A percentile compares a stretch with the other conserved stretches of the same genome.
phyloP scores from a whole-genome alignment of 2,888 invertebrate genomes.

The Drosophila paramelanica region DNA sequence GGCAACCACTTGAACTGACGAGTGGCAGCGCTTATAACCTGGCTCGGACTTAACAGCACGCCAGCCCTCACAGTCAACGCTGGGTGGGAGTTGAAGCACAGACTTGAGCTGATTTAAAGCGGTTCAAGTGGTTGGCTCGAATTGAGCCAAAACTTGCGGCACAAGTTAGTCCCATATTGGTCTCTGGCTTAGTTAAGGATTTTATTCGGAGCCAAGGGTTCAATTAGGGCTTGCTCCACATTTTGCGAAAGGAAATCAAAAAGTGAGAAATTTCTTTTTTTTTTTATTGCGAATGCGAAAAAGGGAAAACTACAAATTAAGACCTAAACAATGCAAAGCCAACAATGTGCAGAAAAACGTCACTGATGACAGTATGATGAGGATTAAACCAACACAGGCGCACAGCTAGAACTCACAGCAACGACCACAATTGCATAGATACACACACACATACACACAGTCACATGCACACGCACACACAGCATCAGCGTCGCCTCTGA shows the following conservation, averaged over 20 bases:
- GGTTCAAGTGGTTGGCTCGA: conserved; percentile 33
- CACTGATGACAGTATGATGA: conserved; percentile 84
- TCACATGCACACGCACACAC: conserved; percentile 6
- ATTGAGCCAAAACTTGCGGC: conserved; percentile 14
- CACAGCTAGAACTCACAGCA: conserved; percentile 31
- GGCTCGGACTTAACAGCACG: conserved; percentile 51
- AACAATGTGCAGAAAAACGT: conserved; percentile 80
- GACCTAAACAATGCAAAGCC: conserved; percentile 67
- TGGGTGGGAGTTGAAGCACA: conserved; percentile 2
- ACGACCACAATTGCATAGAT: conserved; percentile 56
- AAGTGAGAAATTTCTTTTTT: conserved; percentile 50
- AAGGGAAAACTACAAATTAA: conserved; percentile 73
- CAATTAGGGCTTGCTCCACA: conserved; percentile 31
- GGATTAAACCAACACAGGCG: conserved; percentile 81
- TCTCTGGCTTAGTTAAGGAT: conserved; percentile 12
- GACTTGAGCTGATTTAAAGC: conserved; percentile 31
- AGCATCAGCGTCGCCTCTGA: conserved; percentile 79
- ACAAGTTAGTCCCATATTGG: conserved; percentile 50
- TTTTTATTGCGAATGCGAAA: conserved; percentile 50
- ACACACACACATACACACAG: conserved; percentile 17
- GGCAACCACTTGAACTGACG: conserved; percentile 48
- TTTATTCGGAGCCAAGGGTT: conserved; percentile 13
- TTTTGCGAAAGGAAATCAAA: conserved; percentile 45
- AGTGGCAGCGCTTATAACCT: conserved; percentile 10
- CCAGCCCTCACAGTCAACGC: conserved; percentile 44